phyloP scores from a whole-genome alignment of 92 coral and sea anemone species.

The Zoanthus gigantus region DNA sequence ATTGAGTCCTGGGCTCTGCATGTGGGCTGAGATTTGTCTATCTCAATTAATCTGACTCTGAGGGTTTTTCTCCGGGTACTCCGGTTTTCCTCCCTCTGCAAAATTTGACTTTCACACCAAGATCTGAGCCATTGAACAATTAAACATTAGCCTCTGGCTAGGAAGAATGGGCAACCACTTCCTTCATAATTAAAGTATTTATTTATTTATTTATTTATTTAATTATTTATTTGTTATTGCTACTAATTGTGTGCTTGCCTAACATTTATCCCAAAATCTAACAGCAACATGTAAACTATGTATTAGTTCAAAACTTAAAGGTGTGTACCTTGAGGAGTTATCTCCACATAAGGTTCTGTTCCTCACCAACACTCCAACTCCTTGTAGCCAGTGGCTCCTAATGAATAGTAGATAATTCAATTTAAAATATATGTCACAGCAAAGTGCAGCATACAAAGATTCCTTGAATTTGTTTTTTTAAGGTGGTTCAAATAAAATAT shows the following conservation, averaged over 20 bases:
- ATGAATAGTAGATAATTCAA: background rate
- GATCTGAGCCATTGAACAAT: background rate
- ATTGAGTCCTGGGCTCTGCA: no score
- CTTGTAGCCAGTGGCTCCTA: background rate
- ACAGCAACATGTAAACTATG: background rate
- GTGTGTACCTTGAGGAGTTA: slow-evolving; percentile 1
- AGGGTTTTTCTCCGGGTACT: background rate
- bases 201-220: no score
- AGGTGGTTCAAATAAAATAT: background rate
- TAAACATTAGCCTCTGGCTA: no score
- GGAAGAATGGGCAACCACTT: no score
- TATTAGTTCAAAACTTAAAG: background rate
- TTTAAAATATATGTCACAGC: background rate
- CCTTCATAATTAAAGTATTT: no score
- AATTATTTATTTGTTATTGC: no score
- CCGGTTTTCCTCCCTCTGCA: no score
- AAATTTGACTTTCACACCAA: background rate
- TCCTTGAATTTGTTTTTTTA: background rate
- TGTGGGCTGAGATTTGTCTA: background rate
- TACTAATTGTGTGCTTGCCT: no score
- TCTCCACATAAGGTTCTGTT: background rate
- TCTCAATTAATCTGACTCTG: background rate
- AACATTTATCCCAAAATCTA: no score
- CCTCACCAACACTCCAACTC: background rate
- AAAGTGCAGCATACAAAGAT: background rate